Percentiles rank a stretch among this genome's conserved stretches.
These are phyloP conservation scores for Ornithoptera priamus DNA, from an alignment of 2,888 invertebrate species.

Conservation along the genomic window DNA sequence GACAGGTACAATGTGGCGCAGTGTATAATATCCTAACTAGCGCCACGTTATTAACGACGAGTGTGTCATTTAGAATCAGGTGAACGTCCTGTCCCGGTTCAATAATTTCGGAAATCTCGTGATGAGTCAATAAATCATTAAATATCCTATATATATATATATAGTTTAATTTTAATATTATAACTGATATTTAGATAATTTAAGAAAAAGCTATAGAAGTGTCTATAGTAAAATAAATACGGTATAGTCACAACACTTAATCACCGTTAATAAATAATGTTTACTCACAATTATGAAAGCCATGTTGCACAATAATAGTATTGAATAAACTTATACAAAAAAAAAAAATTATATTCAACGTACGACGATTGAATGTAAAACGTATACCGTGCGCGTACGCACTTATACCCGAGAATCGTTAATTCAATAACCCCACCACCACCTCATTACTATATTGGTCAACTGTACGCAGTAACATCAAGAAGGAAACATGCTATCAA, in stretches of 20 bases:
- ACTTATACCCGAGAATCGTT: conserved; percentile 70
- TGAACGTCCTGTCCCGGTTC: no score
- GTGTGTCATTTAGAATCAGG: no score
- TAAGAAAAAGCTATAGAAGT: no score
- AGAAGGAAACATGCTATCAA: conserved; percentile 12
- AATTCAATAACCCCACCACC: conserved; percentile 43
- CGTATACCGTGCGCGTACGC: conserved; percentile 40
- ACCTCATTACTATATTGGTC: conserved; percentile 24
- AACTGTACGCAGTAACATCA: conserved; percentile 7
- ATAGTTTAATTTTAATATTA: no score
- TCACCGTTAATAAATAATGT: background rate
- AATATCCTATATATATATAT: no score
- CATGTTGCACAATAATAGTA: conserved; percentile 36
- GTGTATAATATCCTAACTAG: no score
- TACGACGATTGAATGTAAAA: conserved; percentile 48
- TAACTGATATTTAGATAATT: no score
- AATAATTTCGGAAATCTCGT: no score
- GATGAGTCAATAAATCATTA: no score
- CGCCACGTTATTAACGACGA: no score
- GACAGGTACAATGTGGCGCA: no score
- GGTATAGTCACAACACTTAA: background rate
- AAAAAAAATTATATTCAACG: conserved; percentile 34
- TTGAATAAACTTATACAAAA: conserved; percentile 24
- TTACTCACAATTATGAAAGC: conserved; percentile 48
- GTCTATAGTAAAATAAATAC: no score